A percentile compares a stretch with the other conserved stretches of the same genome.
Evolutionary conservation across 1,140 invertebrate genomes (phyloP).

Genomic region (Drosophila sechellia): DNA sequence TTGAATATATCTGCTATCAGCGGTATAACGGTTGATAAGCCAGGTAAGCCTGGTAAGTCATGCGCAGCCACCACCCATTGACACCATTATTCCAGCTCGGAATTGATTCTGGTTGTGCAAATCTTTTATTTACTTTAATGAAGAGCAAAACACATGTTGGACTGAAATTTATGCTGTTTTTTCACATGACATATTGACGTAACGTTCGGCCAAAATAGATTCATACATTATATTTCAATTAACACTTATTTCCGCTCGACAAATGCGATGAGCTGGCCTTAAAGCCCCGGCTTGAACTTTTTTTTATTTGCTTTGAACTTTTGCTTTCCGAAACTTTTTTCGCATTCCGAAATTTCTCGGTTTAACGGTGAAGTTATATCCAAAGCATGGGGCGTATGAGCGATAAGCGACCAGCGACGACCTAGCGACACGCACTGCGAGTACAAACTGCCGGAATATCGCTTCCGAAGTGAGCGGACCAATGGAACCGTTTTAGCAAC

Average conservation of each 20-base stretch:
- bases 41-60: constrained; percentile 10
- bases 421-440: constrained; percentile 51
- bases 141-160: constrained; percentile 21
- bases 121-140: constrained; percentile 13
- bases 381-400: constrained; percentile 27
- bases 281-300: constrained; percentile 22
- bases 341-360: constrained; percentile 31
- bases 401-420: constrained; percentile 16
- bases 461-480: constrained; percentile 2
- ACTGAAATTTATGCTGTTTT: constrained; percentile 37
- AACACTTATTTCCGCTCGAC: constrained; percentile 51
- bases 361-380: constrained; percentile 28
- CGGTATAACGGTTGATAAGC: constrained; percentile 26
- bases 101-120: not conserved
- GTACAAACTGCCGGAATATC: constrained; percentile 47
- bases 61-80: constrained; percentile 1
- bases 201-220: constrained; percentile 41
- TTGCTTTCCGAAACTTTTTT: constrained; percentile 45
- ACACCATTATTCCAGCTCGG: constrained; percentile 4
- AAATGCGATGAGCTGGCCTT: constrained; percentile 30
- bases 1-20: constrained; percentile 25
- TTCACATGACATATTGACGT: constrained; percentile 50
- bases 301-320: constrained; percentile 38
- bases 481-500: constrained; percentile 5
- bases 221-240: constrained; percentile 62